Percentiles rank a stretch among this genome's conserved stretches.
Conservation (phyloP, 2,797 vertebrate species). For the Aratinga solstitialis region DNA sequence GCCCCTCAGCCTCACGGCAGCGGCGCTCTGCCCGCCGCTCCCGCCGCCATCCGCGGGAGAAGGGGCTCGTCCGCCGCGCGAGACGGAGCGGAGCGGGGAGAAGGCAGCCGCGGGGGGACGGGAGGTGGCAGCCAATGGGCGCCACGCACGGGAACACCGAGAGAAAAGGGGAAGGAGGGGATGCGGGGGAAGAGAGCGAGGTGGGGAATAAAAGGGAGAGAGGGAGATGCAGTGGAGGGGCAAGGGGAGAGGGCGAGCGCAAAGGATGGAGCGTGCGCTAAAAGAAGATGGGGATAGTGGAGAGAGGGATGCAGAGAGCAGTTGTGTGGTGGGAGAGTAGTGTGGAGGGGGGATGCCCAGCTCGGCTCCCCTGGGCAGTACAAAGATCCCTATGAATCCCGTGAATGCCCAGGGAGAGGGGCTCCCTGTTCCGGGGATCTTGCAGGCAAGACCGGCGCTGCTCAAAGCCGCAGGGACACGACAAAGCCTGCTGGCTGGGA, state of each 20-base stretch:
- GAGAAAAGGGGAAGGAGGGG: slow-evolving; percentile 48
- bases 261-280: background rate
- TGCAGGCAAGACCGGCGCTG: background rate
- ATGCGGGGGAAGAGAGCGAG: background rate
- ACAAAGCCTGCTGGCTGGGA: background rate
- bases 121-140: slow-evolving; percentile 41
- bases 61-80: background rate
- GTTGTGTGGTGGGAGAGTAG: background rate
- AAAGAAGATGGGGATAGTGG: background rate
- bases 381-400: background rate
- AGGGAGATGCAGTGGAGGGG: background rate
- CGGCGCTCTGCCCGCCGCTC: background rate
- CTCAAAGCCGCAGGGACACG: background rate
- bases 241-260: background rate
- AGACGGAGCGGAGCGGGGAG: slow-evolving; percentile 7
- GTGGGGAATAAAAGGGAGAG: background rate
- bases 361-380: background rate
- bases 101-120: background rate
- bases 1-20: background rate
- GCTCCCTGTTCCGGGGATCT: background rate
- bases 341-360: background rate
- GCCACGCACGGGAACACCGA: slow-evolving; percentile 29
- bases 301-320: background rate
- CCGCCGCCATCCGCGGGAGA: background rate
- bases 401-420: background rate